Conservation (phyloP, 2,797 vertebrate genomes). For the Sitta carolinensis region DNA sequence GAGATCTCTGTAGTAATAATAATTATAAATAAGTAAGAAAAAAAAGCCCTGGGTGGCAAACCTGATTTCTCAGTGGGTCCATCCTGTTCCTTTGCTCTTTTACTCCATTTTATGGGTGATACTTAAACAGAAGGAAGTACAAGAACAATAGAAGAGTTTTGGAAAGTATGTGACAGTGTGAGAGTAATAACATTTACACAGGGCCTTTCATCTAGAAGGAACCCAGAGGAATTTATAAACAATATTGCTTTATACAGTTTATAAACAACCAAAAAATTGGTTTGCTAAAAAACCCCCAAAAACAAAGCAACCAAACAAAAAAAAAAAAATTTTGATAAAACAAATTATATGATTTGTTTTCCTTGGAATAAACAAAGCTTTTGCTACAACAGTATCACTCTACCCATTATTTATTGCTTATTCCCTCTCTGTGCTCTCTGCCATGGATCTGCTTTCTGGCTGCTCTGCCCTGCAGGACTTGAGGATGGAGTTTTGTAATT, state of each 20-base stretch:
- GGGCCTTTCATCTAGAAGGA: conserved; percentile 60
- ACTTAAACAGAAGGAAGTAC: conserved; percentile 52
- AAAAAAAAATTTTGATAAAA: conserved; percentile 53
- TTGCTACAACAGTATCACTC: background rate
- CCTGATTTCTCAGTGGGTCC: background rate
- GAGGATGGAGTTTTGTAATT: background rate
- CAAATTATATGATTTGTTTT: conserved; percentile 54
- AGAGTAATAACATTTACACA: conserved; percentile 55
- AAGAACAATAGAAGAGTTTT: conserved; percentile 61
- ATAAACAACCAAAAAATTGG: conserved; percentile 61
- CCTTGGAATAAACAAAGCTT: conserved; percentile 58
- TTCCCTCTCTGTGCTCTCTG: background rate
- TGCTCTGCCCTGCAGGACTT: background rate
- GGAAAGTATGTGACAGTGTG: conserved; percentile 38
- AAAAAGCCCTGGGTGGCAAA: background rate
- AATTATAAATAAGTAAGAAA: background rate
- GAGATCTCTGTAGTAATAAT: background rate
- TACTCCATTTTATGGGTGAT: background rate
- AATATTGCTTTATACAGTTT: conserved; percentile 52
- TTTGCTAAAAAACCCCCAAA: background rate
- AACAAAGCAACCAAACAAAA: background rate
- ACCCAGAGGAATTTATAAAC: conserved; percentile 68
- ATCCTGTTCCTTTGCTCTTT: background rate
- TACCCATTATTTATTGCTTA: background rate
- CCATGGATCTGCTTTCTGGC: background rate